Evolutionary conservation across 2,113 vertebrate species (phyloP).

Genomic region (Myiozetetes cayanensis): DNA sequence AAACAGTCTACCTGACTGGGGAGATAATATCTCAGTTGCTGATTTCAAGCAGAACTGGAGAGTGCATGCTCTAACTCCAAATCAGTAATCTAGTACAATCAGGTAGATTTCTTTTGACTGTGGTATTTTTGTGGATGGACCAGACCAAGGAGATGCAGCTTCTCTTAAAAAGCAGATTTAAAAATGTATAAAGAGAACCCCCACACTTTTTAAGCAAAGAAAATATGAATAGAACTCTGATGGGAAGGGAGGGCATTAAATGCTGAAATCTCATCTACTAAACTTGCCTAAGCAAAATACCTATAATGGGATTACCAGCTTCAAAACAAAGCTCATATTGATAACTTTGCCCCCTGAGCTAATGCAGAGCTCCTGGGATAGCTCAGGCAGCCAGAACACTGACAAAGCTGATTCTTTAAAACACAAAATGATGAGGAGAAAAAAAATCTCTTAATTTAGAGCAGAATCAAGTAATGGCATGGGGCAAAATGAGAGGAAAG

Average conservation of each 20-base stretch:
- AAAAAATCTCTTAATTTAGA: not conserved
- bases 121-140: not conserved
- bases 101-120: not conserved
- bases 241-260: not conserved
- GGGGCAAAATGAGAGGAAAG: not conserved
- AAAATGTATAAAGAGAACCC: not conserved
- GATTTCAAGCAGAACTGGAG: not conserved
- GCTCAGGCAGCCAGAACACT: not conserved
- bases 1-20: not conserved
- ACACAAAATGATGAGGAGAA: not conserved
- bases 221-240: not conserved
- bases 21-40: not conserved
- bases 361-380: not conserved
- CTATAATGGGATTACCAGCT: not conserved
- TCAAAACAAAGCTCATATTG: not conserved
- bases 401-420: not conserved
- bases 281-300: not conserved
- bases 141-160: not conserved
- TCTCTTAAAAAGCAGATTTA: not conserved
- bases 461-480: not conserved
- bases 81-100: not conserved
- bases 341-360: accelerated
- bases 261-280: not conserved
- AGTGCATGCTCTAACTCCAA: not conserved
- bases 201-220: not conserved